Conservation (phyloP, 2,113 vertebrate genomes). For the Gopherus flavomarginatus region DNA sequence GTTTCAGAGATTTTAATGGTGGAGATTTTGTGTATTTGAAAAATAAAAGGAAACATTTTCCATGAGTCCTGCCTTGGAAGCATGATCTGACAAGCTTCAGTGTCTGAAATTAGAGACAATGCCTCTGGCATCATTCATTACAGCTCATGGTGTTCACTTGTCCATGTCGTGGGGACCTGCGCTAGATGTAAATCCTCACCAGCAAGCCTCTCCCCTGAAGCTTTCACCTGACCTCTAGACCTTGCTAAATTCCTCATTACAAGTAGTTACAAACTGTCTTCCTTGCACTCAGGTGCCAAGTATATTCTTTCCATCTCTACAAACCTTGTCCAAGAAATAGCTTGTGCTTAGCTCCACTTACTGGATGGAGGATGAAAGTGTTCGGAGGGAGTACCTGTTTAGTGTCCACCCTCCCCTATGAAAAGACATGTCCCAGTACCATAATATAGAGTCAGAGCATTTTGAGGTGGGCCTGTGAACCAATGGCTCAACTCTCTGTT, state of each 20-base stretch:
- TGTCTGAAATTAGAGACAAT: not conserved
- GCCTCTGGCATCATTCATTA: not conserved
- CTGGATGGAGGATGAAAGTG: not conserved
- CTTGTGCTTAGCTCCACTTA: not conserved
- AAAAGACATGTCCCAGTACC: not conserved
- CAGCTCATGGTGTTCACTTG: not conserved
- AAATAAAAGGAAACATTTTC: constrained; percentile 72
- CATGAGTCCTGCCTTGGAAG: constrained; percentile 7
- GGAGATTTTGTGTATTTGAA: constrained; percentile 51
- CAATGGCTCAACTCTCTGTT: no score
- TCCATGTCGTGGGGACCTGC: not conserved
- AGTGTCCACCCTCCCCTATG: not conserved
- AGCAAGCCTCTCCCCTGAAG: not conserved
- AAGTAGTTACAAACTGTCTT: not conserved
- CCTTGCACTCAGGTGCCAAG: not conserved
- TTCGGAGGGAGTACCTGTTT: not conserved
- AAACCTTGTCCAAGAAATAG: not conserved
- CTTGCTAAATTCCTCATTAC: not conserved
- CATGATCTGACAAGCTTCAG: not conserved
- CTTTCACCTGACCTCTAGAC: not conserved
- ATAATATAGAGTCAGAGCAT: not conserved
- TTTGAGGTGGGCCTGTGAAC: no score
- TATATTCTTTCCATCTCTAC: not conserved
- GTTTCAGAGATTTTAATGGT: constrained; percentile 35
- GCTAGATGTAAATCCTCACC: not conserved